These are phyloP conservation scores for Marmota flaviventris DNA, from an alignment of 2,113 vertebrate species.

Conservation along the genomic window DNA sequence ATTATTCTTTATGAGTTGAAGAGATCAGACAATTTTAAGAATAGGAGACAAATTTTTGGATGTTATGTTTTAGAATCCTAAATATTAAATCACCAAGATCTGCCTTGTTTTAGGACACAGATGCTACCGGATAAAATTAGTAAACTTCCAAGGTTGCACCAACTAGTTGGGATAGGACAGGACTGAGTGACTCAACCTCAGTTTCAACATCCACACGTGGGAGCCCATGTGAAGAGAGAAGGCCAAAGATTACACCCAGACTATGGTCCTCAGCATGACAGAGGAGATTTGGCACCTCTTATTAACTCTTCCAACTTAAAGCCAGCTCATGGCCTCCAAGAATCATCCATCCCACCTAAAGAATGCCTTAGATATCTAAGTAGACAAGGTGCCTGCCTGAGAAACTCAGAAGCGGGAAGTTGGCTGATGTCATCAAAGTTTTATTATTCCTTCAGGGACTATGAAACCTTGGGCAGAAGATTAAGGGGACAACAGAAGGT, in stretches of 20 bases:
- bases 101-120: too few species aligned
- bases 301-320: not conserved
- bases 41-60: not conserved
- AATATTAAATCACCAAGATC: not conserved
- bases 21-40: not conserved
- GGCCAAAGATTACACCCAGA: not conserved
- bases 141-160: not conserved
- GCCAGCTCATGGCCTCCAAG: not conserved
- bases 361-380: not conserved
- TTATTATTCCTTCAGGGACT: not conserved
- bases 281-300: not conserved
- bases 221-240: conserved; percentile 20
- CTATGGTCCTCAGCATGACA: not conserved
- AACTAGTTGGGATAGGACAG: not conserved
- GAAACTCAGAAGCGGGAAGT: not conserved
- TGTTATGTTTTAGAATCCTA: not conserved
- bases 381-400: not conserved
- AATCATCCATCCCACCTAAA: not conserved
- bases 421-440: not conserved
- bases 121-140: not conserved
- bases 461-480: not conserved
- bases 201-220: conserved; percentile 10
- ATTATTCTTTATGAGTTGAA: not conserved
- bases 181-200: not conserved
- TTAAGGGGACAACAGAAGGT: not conserved